Evolutionary conservation across 1,140 invertebrate genomes (phyloP), one percentile per base, ranked within the genome.

Genomic region (Drosophila quadrilineata): DNA sequence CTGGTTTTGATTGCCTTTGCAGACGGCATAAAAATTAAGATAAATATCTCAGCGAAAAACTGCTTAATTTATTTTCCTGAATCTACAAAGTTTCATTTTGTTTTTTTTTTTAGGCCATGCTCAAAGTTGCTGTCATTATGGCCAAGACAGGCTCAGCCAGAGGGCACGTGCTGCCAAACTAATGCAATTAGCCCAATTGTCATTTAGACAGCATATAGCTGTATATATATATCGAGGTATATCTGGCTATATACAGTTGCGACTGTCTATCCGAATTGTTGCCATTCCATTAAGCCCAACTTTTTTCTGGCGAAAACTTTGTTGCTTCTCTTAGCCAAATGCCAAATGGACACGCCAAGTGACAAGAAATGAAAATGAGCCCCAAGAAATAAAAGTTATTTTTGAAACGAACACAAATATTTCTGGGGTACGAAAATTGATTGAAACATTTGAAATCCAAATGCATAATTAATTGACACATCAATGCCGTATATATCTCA

Each of bases 101-200:
- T 38, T 16, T 17, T n/a, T n/a, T n/a, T n/a, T n/a, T n/a, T n/a
- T n/a, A n/a, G n/a, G n/a, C n/a, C n/a, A n/a, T 36, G 17, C 16
- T 17, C 21, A 22, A 68, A 80, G 65, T 80, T 80, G 70, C 63
- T 63, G n/a, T 75, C 62, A 71, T 79, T 67, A 77, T 77, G 22
- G 64, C 50, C 49, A 54, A 49, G 45, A 49, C 66, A 56, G 40
- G 53, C 35, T 49, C n/a, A n/a, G 50, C 43, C 48, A 10, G 46
- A 22, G 41, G 57, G 62, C 74, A 74, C 76, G 76, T 60, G 31
- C 54, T 50, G 50, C 52, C 43, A 67, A 43, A 79, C 60, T 67
- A 75, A 74, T 71, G 79, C 79, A 84, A 84, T 84, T 85, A 84
- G 79, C 63, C 66, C 79, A 84, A 84, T 84, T 85, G 79, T 84